Conservation (phyloP, 2,113 vertebrate genomes). For the Brachypteracias leptosomus region DNA sequence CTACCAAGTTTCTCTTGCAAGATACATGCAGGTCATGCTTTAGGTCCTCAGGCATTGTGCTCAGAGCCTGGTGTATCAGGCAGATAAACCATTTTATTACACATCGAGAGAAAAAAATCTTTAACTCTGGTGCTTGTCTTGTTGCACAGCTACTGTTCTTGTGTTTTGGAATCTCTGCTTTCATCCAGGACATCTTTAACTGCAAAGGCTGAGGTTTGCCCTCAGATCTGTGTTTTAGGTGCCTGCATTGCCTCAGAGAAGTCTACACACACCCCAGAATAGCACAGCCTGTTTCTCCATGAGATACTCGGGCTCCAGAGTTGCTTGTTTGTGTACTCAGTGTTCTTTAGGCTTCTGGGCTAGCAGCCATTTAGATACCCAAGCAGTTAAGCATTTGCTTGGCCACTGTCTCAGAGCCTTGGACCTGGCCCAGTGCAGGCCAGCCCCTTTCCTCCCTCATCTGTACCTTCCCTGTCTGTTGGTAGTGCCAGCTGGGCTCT, state of each 20-base stretch:
- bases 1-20: not conserved
- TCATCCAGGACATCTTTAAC: not conserved
- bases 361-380: constrained; percentile 31
- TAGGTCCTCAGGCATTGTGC: not conserved
- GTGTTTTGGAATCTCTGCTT: not conserved
- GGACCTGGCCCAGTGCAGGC: not conserved
- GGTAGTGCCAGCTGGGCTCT: not conserved
- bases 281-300: not conserved
- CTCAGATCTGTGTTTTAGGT: not conserved
- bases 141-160: not conserved
- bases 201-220: not conserved
- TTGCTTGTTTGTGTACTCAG: not conserved
- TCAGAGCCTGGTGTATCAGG: not conserved
- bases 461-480: not conserved
- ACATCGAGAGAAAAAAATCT: not conserved
- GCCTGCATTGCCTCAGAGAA: not conserved
- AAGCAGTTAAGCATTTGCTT: constrained; percentile 7
- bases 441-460: not conserved
- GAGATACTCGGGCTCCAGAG: not conserved
- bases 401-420: not conserved
- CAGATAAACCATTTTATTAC: not conserved
- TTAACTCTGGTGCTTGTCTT: not conserved
- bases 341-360: constrained; percentile 33
- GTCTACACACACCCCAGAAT: not conserved
- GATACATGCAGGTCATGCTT: not conserved